Conservation (phyloP, 2,797 vertebrate species). For the Pangasius krempfi region DNA sequence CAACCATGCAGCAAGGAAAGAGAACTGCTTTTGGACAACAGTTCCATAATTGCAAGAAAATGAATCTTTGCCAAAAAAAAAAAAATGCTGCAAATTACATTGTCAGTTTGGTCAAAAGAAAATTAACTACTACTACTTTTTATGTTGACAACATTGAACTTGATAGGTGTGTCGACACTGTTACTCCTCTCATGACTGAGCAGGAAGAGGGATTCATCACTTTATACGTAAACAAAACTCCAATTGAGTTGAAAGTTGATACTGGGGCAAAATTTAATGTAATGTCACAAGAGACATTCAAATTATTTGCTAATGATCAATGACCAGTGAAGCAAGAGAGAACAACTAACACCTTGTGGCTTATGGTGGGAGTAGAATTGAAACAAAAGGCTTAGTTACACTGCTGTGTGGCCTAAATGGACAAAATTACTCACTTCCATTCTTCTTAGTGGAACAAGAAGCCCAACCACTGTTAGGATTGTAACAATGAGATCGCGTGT, state of each 20-base stretch:
- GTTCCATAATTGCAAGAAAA: no score
- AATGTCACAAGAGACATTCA: neutral
- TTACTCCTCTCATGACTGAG: no score
- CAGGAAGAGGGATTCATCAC: slow-evolving; percentile 26
- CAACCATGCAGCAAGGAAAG: no score
- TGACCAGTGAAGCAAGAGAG: neutral
- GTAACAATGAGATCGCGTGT: slow-evolving; percentile 29
- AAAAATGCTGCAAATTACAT: no score
- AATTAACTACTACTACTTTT: neutral
- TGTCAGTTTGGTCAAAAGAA: no score
- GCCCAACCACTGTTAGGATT: neutral
- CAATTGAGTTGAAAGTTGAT: no score
- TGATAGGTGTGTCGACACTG: neutral
- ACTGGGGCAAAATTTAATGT: no score
- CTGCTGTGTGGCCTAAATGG: neutral
- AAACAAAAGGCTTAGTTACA: neutral
- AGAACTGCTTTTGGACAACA: no score
- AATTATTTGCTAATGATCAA: neutral
- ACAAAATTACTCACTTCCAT: neutral
- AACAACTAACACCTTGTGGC: neutral
- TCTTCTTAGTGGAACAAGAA: neutral
- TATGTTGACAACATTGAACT: slow-evolving; percentile 38
- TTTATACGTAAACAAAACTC: neutral
- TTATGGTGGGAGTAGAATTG: neutral
- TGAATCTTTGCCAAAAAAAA: no score